These are phyloP conservation scores for Idris sp. DNA, from an alignment of 1,140 invertebrate genomes.

Conservation along the genomic window DNA sequence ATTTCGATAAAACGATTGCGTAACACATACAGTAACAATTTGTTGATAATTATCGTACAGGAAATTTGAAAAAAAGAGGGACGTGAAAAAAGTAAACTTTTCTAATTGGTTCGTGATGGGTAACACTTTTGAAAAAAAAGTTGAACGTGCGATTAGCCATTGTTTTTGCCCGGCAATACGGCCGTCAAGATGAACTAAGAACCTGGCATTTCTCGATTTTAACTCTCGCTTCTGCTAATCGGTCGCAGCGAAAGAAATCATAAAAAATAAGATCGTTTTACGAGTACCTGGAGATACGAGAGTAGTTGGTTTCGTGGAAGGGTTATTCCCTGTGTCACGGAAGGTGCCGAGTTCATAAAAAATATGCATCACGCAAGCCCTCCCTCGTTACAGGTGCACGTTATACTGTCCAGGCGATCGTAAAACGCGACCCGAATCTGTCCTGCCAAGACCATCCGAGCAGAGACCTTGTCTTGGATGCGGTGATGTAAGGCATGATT, in stretches of 20 bases:
- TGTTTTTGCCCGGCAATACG: conserved; percentile 50
- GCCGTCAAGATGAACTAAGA: conserved; percentile 38
- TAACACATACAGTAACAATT: too few species aligned
- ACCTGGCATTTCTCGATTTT: conserved; percentile 65
- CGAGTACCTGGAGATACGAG: conserved; percentile 74
- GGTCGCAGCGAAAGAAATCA: conserved; percentile 71
- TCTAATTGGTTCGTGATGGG: conserved; percentile 51
- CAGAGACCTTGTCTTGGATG: conserved; percentile 40
- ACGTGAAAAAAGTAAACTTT: conserved; percentile 44
- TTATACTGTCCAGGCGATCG: conserved; percentile 63
- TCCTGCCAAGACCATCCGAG: conserved; percentile 63
- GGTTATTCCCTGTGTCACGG: conserved; percentile 73
- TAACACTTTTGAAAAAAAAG: conserved; percentile 40
- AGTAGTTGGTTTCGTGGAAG: conserved; percentile 74
- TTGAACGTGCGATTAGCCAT: conserved; percentile 44
- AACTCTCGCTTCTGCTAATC: conserved; percentile 72
- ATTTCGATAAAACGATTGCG: conserved; percentile 40
- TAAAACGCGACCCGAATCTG: conserved; percentile 75
- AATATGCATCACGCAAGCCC: conserved; percentile 75
- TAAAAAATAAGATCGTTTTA: conserved; percentile 76
- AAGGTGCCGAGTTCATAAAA: conserved; percentile 74
- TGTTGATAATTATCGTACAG: conserved; percentile 47
- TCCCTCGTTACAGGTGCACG: conserved; percentile 66
- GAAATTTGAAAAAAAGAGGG: conserved; percentile 24
- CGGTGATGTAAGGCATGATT: conserved; percentile 55